phyloP scores from a whole-genome alignment of 64 coral and sea anemone species.

The Trachythela sp. region DNA sequence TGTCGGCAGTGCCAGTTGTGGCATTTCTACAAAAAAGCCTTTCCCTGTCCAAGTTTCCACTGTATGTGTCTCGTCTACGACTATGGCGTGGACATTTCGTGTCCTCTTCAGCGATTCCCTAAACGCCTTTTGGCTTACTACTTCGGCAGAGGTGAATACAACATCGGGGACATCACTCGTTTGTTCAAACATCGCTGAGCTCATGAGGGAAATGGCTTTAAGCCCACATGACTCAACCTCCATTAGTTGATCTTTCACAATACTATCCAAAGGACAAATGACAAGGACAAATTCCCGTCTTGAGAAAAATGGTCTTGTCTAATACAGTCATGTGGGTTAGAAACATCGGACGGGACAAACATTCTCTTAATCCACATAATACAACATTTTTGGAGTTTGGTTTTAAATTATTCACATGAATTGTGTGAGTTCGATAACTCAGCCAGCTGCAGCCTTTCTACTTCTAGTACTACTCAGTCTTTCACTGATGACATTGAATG shows the following conservation, averaged over 20 bases:
- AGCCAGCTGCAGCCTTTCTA: too few species aligned
- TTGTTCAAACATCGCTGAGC: background rate
- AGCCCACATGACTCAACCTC: background rate
- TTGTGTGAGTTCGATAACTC: too few species aligned
- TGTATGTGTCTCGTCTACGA: conserved; percentile 7
- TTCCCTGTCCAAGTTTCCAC: conserved; percentile 40
- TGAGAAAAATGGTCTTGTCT: too few species aligned
- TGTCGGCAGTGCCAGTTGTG: conserved; percentile 24
- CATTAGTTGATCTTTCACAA: background rate
- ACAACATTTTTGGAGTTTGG: too few species aligned
- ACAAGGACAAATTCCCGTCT: too few species aligned
- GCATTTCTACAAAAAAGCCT: background rate
- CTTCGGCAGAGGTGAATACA: conserved; percentile 8
- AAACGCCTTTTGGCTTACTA: background rate
- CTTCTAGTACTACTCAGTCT: too few species aligned
- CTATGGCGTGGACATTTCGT: background rate
- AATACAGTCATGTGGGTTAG: too few species aligned
- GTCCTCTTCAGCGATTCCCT: background rate
- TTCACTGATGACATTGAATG: too few species aligned
- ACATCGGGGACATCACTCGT: background rate
- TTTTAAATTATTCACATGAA: too few species aligned
- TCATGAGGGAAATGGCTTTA: background rate
- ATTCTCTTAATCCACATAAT: too few species aligned
- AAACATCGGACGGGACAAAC: too few species aligned
- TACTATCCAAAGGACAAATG: background rate